Base-by-base conservation (phyloP, 2,888 invertebrate species). In the Drosophila austrosaltans region DNA sequence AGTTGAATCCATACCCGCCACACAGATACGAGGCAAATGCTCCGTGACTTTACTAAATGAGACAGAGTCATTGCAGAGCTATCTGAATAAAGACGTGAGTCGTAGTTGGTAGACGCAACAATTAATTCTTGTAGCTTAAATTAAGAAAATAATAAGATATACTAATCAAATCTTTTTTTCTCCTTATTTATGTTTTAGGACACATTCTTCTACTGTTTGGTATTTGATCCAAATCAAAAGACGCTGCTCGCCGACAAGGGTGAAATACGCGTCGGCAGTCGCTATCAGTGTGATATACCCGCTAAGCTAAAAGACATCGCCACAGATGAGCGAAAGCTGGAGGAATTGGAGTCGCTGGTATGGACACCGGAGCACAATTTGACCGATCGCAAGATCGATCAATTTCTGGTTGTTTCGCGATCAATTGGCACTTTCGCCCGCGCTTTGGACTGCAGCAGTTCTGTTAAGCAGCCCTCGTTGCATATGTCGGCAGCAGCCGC, bases 401-500 rank as follows among this genome's bases (percentile, higher is more conserved):
- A 99, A 94, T 99, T 99, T 94, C 95, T 99, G 89, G 98, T 99
- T 88, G 96, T 96, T 79, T 96, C 96, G 78, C 95, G 97, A 89
- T 98, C 99, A 59, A 98, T 99, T 81, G 99, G 99, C 82, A 99
- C 99, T 78, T 99, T 99, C 94, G 98, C 99, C 77, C 95, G 99
- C 84, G 99, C 99, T 72, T 95, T 99, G 79, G 99, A 99, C 94
- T 98, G 98, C 93, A 98, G 98, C 85, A 98, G 98, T 93, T 98
- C 98, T 84, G 98, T 99, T 58, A 98, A 99, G 92, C 98, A 99
- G 92, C 99, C 99, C 72, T 98, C 98, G 90, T 94, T 99, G 87
- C 99, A 99, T 93, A 98, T 99, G 98, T 98, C 98, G 90, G 99
- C 99, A 76, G 99, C 99, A 66, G 99, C 99, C 75, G 99, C 99